phyloP scores from a whole-genome alignment of 2,888 invertebrate species.

The Stramonita haemastoma region DNA sequence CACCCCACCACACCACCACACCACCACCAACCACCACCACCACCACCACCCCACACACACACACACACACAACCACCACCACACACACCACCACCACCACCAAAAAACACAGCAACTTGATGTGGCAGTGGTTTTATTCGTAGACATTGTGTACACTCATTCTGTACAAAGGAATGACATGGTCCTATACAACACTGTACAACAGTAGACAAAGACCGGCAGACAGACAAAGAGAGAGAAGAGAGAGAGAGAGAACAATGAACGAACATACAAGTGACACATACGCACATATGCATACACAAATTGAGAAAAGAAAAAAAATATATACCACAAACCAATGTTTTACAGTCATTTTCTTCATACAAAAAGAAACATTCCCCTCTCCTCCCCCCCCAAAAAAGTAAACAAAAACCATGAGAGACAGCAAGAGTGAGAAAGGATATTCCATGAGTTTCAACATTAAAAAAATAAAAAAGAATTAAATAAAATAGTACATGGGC shows the following conservation, averaged over 20 bases:
- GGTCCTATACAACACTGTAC: conserved; percentile 25
- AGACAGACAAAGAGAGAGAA: background rate
- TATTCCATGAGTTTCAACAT: too few species aligned
- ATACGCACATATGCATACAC: background rate
- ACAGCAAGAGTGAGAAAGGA: too few species aligned
- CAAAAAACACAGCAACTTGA: background rate
- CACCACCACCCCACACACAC: background rate
- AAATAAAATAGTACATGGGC: too few species aligned
- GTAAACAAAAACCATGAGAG: too few species aligned
- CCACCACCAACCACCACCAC: background rate
- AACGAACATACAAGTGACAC: background rate
- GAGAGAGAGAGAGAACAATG: conserved; percentile 15
- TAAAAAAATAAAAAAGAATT: too few species aligned
- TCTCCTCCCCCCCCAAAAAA: too few species aligned
- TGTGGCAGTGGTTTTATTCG: conserved; percentile 26
- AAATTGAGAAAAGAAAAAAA: background rate
- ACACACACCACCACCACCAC: conserved; percentile 13
- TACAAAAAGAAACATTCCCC: too few species aligned
- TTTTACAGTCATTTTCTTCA: too few species aligned
- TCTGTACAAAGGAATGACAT: conserved; percentile 26
- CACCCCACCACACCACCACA: background rate
- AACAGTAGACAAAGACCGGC: background rate
- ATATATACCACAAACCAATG: background rate
- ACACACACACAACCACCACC: background rate
- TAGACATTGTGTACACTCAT: conserved; percentile 18